phyloP scores from a whole-genome alignment of 2,797 vertebrate species.

The Catamblyrhynchus diadema region DNA sequence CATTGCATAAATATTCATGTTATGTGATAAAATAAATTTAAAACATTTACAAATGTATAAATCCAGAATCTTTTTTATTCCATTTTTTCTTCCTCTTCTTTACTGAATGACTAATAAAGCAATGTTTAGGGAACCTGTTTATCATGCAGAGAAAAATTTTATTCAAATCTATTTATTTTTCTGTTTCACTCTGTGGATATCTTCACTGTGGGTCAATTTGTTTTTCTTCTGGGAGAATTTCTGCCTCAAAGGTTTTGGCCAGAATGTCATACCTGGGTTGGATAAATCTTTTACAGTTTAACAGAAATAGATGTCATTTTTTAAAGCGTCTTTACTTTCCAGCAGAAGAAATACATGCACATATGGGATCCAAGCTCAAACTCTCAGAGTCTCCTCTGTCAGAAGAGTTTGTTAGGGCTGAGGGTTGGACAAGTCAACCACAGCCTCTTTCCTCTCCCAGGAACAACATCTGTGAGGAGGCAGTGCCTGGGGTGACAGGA shows the following conservation, averaged over 20 bases:
- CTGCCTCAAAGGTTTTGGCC: background rate
- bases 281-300: background rate
- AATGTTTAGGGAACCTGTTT: background rate
- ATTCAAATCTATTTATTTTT: background rate
- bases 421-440: rapidly evolving
- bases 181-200: background rate
- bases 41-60: background rate
- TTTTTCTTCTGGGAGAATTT: background rate
- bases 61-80: background rate
- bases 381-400: background rate
- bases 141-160: background rate
- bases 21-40: background rate
- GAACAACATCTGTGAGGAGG: background rate
- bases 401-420: background rate
- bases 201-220: background rate
- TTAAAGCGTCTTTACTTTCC: background rate
- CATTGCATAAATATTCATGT: background rate
- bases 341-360: background rate
- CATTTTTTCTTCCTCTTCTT: background rate
- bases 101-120: background rate
- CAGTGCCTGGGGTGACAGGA: background rate
- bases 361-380: background rate
- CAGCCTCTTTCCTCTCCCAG: background rate
- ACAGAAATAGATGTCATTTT: background rate
- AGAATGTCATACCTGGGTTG: background rate